Evolutionary conservation across 2,113 vertebrate species (phyloP), one percentile per base, ranked within the genome.

Genomic region (Amblyopsis rosae): DNA sequence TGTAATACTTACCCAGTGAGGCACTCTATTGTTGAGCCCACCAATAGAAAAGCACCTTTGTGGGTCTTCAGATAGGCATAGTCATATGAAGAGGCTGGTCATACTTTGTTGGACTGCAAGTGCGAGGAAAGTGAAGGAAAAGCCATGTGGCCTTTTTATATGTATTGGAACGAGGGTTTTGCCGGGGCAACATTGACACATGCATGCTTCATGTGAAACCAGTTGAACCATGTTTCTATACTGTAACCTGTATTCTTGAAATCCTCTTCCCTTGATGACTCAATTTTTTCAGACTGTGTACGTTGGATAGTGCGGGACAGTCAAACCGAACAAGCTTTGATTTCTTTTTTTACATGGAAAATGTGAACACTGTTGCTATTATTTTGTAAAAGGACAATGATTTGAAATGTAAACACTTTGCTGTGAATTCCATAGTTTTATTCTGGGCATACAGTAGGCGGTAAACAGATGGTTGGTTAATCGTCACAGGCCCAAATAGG

Each of bases 191-290:
- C 72, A 69, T 65, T 73, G 85, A 83, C 84, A 83, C 83, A 69
- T 87, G 86, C 88, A 90, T 87, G 82, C 82, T 87, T 83, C 84
- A 84, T 82, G 78, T 80, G 82, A 75, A 67, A 82, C 71, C 82
- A 80, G 73, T 70, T 70, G 79, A 79, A 89, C 82, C 76, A 86
- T 80, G 66, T 76, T 87, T 84, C 84, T 89, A 83, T 92, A 90
- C 88, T 91, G 88, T 91, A 90, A 87, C 80, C 86, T 91, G 87
- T 87, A 82, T 84, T 90, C 85, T 86, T 91, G 80, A 92, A 91
- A 88, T 77, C 80, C 75, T 83, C 78, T 75, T 84, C 79, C 33
- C 4, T 65, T 84, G 65, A 90, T 83, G 81, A 79, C 75, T 85
- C 66, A 82, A 69, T 79, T 60, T 73, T 82, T 57, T 66, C 45